Percentiles rank a stretch among this genome's conserved stretches.
phyloP scores from a whole-genome alignment of 2,113 vertebrate species.

The Scytalopus superciliaris region DNA sequence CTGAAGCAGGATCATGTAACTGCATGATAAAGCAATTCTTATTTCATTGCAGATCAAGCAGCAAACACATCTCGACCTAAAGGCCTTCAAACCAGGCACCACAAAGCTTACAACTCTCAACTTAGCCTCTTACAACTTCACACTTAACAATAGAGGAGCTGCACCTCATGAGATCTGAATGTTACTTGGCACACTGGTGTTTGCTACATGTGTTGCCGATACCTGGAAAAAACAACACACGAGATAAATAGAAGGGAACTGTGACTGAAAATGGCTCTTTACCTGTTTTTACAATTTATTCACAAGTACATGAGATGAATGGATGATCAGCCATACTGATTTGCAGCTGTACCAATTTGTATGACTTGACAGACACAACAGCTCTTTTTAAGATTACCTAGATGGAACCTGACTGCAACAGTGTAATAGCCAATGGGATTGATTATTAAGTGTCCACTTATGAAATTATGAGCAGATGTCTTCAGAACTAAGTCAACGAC shows the following conservation, averaged over 20 bases:
- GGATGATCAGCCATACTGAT: neutral
- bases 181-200: neutral
- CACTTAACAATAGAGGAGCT: neutral
- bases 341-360: neutral
- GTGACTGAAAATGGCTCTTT: neutral
- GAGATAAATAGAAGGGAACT: neutral
- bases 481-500: neutral
- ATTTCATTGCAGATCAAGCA: neutral
- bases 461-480: neutral
- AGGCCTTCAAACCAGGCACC: neutral
- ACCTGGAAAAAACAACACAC: neutral
- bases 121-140: neutral
- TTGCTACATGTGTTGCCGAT: neutral
- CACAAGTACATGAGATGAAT: neutral
- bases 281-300: neutral
- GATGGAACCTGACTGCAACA: neutral
- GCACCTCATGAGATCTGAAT: neutral
- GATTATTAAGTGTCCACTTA: neutral
- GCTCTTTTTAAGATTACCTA: neutral
- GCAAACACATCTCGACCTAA: neutral
- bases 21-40: neutral
- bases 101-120: neutral
- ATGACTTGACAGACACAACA: neutral
- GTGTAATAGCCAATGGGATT: neutral
- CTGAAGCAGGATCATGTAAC: neutral